Percentiles rank a stretch among this genome's conserved stretches.
Conservation (phyloP, 2,113 vertebrate genomes). For the Spea multiplicata region DNA sequence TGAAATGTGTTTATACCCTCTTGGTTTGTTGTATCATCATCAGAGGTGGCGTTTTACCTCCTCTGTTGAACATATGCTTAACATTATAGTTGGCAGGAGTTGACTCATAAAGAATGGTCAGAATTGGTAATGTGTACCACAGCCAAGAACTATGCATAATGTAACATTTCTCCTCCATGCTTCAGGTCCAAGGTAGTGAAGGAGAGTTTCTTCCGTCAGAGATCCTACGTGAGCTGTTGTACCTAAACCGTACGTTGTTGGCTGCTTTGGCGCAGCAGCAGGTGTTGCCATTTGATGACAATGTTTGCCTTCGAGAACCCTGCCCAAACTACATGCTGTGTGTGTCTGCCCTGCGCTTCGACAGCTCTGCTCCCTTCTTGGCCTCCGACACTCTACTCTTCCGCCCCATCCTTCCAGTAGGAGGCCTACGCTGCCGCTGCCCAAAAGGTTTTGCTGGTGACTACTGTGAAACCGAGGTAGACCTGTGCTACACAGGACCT, state of each 20-base stretch:
- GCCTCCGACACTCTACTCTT: conserved; percentile 90
- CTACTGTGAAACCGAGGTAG: conserved; percentile 94
- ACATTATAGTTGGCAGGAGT: too few species aligned
- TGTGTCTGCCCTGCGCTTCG: conserved; percentile 89
- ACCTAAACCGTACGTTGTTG: conserved; percentile 90
- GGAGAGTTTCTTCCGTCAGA: conserved; percentile 80
- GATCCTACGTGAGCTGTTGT: conserved; percentile 91
- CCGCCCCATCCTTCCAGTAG: conserved; percentile 91
- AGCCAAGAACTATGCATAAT: too few species aligned
- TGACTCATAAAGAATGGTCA: too few species aligned
- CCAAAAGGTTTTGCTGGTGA: conserved; percentile 88
- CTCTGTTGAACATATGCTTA: too few species aligned
- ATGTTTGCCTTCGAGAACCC: conserved; percentile 91
- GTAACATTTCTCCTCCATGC: too few species aligned
- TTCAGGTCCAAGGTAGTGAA: conserved; percentile 48
- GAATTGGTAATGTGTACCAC: too few species aligned
- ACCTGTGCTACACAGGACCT: conserved; percentile 93
- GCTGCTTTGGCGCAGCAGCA: conserved; percentile 80
- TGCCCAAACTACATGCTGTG: conserved; percentile 99
- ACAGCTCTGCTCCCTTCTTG: conserved; percentile 93
- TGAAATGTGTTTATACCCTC: too few species aligned
- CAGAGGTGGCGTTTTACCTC: too few species aligned
- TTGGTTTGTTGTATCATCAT: too few species aligned
- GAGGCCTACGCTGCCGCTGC: conserved; percentile 89
- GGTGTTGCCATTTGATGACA: conserved; percentile 95